A percentile compares a stretch with the other conserved stretches of the same genome.
phyloP scores from a whole-genome alignment of 1,140 invertebrate genomes.

The Dreissena polymorpha region DNA sequence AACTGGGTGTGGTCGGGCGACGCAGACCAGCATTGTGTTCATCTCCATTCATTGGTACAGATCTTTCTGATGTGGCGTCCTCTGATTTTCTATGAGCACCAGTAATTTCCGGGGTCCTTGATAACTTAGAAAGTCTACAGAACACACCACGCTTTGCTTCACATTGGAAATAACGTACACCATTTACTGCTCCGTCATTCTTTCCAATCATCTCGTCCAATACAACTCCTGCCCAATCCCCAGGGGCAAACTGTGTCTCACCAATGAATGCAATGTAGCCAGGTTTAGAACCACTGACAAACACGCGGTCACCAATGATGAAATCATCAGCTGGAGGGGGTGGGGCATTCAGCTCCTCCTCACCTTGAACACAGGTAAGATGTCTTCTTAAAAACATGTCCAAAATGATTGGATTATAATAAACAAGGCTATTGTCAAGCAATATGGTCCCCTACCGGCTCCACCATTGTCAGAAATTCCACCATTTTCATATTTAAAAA shows the following conservation, averaged over 20 bases:
- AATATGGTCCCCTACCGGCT: too few species aligned
- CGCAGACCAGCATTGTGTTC: slow-evolving; percentile 20
- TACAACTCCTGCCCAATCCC: slow-evolving; percentile 80
- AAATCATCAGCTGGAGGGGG: slow-evolving; percentile 84
- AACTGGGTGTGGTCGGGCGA: slow-evolving; percentile 58
- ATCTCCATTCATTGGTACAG: slow-evolving; percentile 36
- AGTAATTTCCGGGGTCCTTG: slow-evolving; percentile 84
- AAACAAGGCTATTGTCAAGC: too few species aligned
- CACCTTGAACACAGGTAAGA: slow-evolving; percentile 58
- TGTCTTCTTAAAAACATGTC: too few species aligned
- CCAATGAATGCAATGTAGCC: slow-evolving; percentile 98
- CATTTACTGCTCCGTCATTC: slow-evolving; percentile 81
- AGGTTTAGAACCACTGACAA: slow-evolving; percentile 96
- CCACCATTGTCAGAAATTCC: too few species aligned
- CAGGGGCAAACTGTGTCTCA: slow-evolving; percentile 86
- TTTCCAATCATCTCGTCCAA: slow-evolving; percentile 79
- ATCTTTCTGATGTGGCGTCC: slow-evolving; percentile 47
- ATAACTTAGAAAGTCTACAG: slow-evolving; percentile 93
- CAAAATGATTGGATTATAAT: slow-evolving; percentile 3
- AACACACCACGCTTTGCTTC: slow-evolving; percentile 96
- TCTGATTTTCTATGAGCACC: slow-evolving; percentile 52
- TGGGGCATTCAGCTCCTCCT: slow-evolving; percentile 60
- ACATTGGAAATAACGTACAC: slow-evolving; percentile 87
- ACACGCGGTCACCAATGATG: slow-evolving; percentile 96
- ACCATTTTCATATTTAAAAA: too few species aligned